phyloP scores from a whole-genome alignment of 2,113 vertebrate species.

The Clarias gariepinus region DNA sequence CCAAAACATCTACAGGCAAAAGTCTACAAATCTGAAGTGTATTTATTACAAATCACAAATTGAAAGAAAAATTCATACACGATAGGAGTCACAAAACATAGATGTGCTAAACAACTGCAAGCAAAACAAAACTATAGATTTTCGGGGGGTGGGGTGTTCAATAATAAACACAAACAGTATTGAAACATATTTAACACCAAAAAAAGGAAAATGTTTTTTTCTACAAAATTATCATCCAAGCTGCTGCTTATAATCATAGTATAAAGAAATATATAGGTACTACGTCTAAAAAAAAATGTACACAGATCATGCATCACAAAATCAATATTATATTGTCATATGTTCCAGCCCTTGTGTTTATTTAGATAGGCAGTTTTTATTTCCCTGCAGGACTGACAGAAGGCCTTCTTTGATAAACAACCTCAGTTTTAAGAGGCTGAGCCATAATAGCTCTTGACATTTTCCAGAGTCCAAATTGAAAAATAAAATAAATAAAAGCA shows the following conservation, averaged over 20 bases:
- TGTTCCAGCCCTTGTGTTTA: neutral
- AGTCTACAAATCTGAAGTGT: neutral
- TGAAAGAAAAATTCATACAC: neutral
- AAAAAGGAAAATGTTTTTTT: neutral
- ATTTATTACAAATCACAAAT: neutral
- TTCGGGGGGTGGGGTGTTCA: neutral
- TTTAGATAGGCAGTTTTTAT: slow-evolving; percentile 20
- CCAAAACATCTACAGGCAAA: neutral
- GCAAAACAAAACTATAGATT: neutral
- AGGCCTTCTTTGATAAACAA: slow-evolving; percentile 35
- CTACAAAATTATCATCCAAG: neutral
- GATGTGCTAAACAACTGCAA: neutral
- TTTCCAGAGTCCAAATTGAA: slow-evolving; percentile 75
- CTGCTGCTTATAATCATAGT: neutral
- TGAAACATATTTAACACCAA: neutral
- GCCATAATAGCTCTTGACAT: slow-evolving; percentile 59
- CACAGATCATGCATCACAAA: neutral
- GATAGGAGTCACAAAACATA: neutral
- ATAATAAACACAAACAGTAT: neutral
- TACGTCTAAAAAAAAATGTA: neutral
- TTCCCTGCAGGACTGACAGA: slow-evolving; percentile 28
- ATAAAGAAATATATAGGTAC: neutral
- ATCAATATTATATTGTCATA: neutral
- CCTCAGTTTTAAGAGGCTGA: slow-evolving; percentile 38
- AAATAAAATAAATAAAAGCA: slow-evolving; percentile 84